Base-by-base conservation (phyloP, 2,113 vertebrate genomes). In the Leptobrachium leishanense region DNA sequence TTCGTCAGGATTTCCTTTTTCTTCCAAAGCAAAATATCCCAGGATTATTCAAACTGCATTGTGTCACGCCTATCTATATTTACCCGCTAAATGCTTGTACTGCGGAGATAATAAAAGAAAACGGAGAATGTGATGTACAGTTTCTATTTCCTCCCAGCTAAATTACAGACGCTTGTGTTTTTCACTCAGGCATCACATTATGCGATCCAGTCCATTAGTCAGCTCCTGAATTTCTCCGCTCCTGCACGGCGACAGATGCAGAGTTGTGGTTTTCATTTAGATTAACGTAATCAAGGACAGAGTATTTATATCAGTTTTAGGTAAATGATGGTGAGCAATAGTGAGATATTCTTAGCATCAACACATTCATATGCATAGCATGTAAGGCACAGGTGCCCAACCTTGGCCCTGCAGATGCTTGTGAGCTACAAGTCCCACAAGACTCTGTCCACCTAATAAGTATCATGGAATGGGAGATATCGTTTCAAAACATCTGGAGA, bases 151-250 rank as follows among this genome's bases (percentile, higher is more conserved):
- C 13, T 59, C 55, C 13, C 46, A 9, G 2, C 72, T 64, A 64
- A 72, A 74, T 74, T 62, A 50, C 43, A 31, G 9, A 31, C 13
- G n/a, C 59, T n/a, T 42, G 66, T 42, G 66, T 1, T 69, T 54
- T 44, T 54, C 46, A 54, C 31, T 54, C 69, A 71, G 69, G 12
- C 44, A 54, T 71, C 20, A 54, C n/a, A 71, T 74, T 13, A 44
- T 40, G 42, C 15, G 59, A 43, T 74, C 72, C 59, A 64, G 57
- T 50, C 72, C 72, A 74, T 74, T 74, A 74, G 43, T 64, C 62
- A 43, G 8, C 59, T 31, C 59, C 64, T 44, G n/a, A 11, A 40
- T 62, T 74, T 74, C 44, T 39, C 42, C 44, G 44, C 64, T 46
- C 15, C 20, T 57, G 59, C 59, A n/a, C 44, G 13, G 41, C 43